These are phyloP conservation scores for Nasonia vitripennis DNA, from an alignment of 1,140 invertebrate species.

Conservation along the genomic window DNA sequence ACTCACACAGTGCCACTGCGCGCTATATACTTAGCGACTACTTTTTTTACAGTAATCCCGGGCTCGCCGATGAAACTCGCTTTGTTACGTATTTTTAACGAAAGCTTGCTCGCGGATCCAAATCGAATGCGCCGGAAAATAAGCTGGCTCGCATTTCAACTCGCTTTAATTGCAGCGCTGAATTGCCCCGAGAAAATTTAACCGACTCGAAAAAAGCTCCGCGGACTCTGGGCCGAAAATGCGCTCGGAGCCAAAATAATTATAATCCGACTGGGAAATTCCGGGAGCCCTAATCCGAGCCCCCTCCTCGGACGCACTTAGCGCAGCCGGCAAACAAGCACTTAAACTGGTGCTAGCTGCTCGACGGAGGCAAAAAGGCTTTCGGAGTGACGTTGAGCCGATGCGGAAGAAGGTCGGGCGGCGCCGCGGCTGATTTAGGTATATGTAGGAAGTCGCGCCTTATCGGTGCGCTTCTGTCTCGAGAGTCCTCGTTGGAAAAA, in stretches of 20 bases:
- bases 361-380: background rate
- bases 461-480: background rate
- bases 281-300: background rate
- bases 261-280: background rate
- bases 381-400: slow-evolving; percentile 10
- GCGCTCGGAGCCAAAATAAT: background rate
- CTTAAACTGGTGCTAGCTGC: slow-evolving; percentile 16
- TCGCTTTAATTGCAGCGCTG: background rate
- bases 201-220: background rate
- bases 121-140: no score
- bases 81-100: background rate
- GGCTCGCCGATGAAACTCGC: background rate
- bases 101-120: background rate
- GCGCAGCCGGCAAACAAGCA: slow-evolving; percentile 11
- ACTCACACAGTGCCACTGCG: background rate
- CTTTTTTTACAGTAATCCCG: no score
- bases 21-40: no score
- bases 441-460: background rate
- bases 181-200: background rate
- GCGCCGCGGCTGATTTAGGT: background rate
- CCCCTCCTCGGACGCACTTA: background rate
- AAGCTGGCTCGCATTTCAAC: no score
- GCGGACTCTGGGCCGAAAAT: background rate
- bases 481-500: background rate
- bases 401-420: background rate